A percentile compares a stretch with the other conserved stretches of the same genome.
Evolutionary conservation across 2,888 invertebrate genomes (phyloP).

Genomic region (Eudasyphora cyanicolor): DNA sequence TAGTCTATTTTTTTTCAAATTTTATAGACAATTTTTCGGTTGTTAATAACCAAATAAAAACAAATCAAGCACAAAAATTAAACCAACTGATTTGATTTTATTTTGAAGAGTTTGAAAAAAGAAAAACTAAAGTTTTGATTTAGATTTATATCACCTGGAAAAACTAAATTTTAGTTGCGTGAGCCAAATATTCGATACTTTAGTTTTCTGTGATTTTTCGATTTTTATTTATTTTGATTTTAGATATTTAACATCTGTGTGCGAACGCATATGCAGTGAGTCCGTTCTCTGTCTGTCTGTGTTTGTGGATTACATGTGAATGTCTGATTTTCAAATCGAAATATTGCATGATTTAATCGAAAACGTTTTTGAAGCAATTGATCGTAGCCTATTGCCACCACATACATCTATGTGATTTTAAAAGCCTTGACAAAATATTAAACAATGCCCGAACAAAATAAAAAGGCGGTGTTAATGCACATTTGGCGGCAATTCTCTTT

Average conservation of each 20-base stretch:
- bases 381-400: conserved; percentile 34
- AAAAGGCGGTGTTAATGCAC: conserved; percentile 54
- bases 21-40: conserved; percentile 20
- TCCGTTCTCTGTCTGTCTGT: conserved; percentile 13
- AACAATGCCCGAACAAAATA: conserved; percentile 36
- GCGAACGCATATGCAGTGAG: conserved; percentile 11
- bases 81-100: conserved; percentile 32
- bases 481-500: conserved; percentile 54
- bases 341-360: conserved; percentile 54
- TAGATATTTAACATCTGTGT: conserved; percentile 32
- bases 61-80: conserved; percentile 8
- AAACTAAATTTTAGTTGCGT: conserved; percentile 59
- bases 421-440: conserved; percentile 61
- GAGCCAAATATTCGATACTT: conserved; percentile 45
- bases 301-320: conserved; percentile 26
- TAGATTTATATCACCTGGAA: conserved; percentile 60
- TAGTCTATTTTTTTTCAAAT: neutral
- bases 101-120: conserved; percentile 1
- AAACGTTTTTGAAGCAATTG: neutral
- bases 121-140: conserved; percentile 51
- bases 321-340: conserved; percentile 53
- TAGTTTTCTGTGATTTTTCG: conserved; percentile 11
- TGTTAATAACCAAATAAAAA: conserved; percentile 48
- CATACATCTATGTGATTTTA: conserved; percentile 21
- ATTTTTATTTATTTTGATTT: conserved; percentile 28